Base-by-base conservation (phyloP, 1,140 invertebrate species). In the Bombus vancouverensis region DNA sequence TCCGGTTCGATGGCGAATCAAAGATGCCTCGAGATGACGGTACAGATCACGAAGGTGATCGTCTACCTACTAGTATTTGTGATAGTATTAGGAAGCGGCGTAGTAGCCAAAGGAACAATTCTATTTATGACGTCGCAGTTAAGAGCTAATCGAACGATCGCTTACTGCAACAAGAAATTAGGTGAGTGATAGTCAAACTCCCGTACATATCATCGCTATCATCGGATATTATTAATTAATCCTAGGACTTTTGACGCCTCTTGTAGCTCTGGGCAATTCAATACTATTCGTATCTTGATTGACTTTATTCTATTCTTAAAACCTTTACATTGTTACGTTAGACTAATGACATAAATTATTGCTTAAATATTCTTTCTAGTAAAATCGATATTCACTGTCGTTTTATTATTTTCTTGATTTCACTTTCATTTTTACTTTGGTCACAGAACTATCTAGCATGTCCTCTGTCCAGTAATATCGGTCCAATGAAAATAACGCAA, bases 121-220 rank as follows among this genome's bases (percentile, higher is more conserved):
- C 96, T 98, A 53, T 98, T 99, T 92, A 99, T 99, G 98, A 98
- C 98, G 22, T 98, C 98, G 87, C 98, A 98, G 93, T 95, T 98
- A 34, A 96, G 96, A 91, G 96, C 97, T 86, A 96, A 97, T 93
- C 97, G 97, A 93, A 96, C 96, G 71, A 95, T 98, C 89, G 95
- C 96, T 37, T 98, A 97, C 95, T 98, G 98, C 95, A 98, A 98
- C 95, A 97, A 96, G 92, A 96, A 97, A 95, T 96, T 97, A 96
- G 97, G 97, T 98, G 96, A 96, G 96, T 93, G 79, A 39, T n/a
- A 47, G 32, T 66, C 47, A 47, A n/a, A 32, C 15, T 42, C 13
- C 32, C 25, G 34, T 71, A 25, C 25, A 42, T 42, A n/a, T 5
- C 13, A 42, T 1, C 1, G 28, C 6, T 71, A 8, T 71, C 25